Conservation (phyloP, 2,113 vertebrate species). For the Spermophilus dauricus region DNA sequence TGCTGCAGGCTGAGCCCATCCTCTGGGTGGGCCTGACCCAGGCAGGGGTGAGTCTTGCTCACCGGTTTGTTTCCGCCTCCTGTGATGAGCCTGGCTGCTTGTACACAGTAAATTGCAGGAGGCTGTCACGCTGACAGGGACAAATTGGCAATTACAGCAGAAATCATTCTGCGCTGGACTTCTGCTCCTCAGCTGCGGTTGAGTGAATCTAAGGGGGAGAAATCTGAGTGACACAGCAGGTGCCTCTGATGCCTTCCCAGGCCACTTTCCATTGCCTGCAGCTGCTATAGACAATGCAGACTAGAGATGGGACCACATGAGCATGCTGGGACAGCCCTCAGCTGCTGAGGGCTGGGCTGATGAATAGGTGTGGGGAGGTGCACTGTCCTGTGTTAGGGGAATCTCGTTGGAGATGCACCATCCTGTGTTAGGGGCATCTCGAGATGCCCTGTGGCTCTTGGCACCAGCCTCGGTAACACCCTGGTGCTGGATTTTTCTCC, state of each 20-base stretch:
- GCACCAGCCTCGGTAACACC: not conserved
- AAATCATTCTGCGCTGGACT: not conserved
- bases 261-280: accelerated
- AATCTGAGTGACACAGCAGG: no score
- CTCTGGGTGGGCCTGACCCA: not conserved
- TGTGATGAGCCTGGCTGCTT: accelerated
- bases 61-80: not conserved
- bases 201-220: no score
- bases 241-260: accelerated
- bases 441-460: not conserved
- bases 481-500: not conserved
- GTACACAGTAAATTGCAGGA: not conserved
- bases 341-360: not conserved
- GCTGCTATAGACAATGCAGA: not conserved
- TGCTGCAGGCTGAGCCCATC: not conserved
- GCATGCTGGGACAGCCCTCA: not conserved
- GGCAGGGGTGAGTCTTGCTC: not conserved
- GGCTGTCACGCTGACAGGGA: not conserved
- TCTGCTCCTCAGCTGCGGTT: not conserved
- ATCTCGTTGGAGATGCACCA: no score
- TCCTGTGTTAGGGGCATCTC: not conserved
- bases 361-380: not conserved
- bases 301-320: not conserved
- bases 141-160: not conserved
- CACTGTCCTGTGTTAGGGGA: no score